phyloP scores from a whole-genome alignment of 1,140 invertebrate species.

The Thaumatotibia leucotreta region DNA sequence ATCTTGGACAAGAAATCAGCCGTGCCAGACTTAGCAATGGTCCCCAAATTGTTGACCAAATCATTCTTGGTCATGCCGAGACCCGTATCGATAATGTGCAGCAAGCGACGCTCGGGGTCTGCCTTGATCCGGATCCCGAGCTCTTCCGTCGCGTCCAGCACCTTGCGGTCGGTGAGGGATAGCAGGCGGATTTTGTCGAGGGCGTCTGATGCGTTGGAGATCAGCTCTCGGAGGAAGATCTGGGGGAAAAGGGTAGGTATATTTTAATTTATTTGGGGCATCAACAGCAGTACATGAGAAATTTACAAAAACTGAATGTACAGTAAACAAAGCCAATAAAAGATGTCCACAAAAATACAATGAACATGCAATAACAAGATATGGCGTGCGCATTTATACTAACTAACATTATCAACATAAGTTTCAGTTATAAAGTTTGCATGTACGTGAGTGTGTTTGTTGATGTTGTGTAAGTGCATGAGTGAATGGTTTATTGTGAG shows the following conservation, averaged over 20 bases:
- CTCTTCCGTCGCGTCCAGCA: slow-evolving; percentile 88
- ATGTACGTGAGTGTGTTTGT: too few relatives aligned
- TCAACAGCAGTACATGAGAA: too few relatives aligned
- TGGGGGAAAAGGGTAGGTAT: slow-evolving; percentile 64
- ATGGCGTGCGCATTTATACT: too few relatives aligned
- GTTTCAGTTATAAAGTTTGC: too few relatives aligned
- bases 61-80: slow-evolving; percentile 99
- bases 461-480: too few relatives aligned
- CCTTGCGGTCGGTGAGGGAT: slow-evolving; percentile 91
- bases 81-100: slow-evolving; percentile 98
- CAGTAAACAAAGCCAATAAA: too few relatives aligned
- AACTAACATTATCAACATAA: too few relatives aligned
- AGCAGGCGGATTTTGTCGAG: slow-evolving; percentile 96
- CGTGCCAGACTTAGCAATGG: slow-evolving; percentile 99
- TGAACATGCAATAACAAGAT: too few relatives aligned
- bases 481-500: too few relatives aligned
- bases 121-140: slow-evolving; percentile 96
- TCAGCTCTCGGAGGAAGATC: slow-evolving; percentile 98
- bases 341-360: too few relatives aligned
- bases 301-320: too few relatives aligned
- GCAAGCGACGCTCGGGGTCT: slow-evolving; percentile 95
- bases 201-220: slow-evolving; percentile 98
- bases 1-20: slow-evolving; percentile 98
- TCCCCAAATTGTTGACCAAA: slow-evolving; percentile 97
- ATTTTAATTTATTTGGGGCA: too few relatives aligned